Percentiles rank a stretch among this genome's conserved stretches.
phyloP scores from a whole-genome alignment of 1,140 invertebrate species.

The Bombyx mori region ASM3026992v2 NC_085111.1:7850501-7851000 shows the following conservation, averaged over 20 bases:
- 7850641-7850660: slow-evolving; percentile 92
- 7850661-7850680: slow-evolving; percentile 97
- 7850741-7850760: slow-evolving; percentile 81
- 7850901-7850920: too few relatives aligned
- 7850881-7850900: too few relatives aligned
- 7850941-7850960: too few relatives aligned
- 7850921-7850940: too few relatives aligned
- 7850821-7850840: too few relatives aligned
- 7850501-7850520: slow-evolving; percentile 93
- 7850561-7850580: neutral
- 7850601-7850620: slow-evolving; percentile 13
- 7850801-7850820: too few relatives aligned
- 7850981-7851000: too few relatives aligned
- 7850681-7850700: slow-evolving; percentile 93
- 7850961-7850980: too few relatives aligned
- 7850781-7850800: too few relatives aligned
- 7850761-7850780: slow-evolving; percentile 50
- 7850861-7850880: too few relatives aligned
- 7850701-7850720: slow-evolving; percentile 91
- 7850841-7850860: too few relatives aligned
- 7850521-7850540: slow-evolving; percentile 91
- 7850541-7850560: slow-evolving; percentile 82
- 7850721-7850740: slow-evolving; percentile 84
- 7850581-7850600: slow-evolving; percentile 2
- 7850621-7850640: slow-evolving; percentile 83